Evolutionary conservation across 2,797 vertebrate genomes (phyloP).

Genomic region (Coranthus polyacanthus): DNA sequence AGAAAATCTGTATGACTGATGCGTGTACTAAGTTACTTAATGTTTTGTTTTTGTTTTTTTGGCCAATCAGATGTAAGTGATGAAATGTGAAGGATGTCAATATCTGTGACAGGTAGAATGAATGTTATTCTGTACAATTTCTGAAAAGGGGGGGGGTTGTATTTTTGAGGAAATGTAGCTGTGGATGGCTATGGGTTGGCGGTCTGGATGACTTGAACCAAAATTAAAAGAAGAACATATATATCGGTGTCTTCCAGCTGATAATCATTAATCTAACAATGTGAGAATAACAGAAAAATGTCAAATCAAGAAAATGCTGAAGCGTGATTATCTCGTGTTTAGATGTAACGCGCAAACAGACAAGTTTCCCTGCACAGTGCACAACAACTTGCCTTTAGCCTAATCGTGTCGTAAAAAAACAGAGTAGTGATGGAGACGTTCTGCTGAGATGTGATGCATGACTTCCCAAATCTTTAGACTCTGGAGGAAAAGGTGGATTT

Average conservation of each 20-base stretch:
- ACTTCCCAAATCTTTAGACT: too few relatives aligned
- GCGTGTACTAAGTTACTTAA: slow-evolving; percentile 52
- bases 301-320: background rate
- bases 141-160: background rate
- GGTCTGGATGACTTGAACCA: slow-evolving; percentile 48
- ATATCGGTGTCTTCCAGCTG: too few relatives aligned
- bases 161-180: slow-evolving; percentile 8
- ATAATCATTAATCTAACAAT: too few relatives aligned
- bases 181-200: slow-evolving; percentile 11
- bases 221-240: slow-evolving; percentile 54
- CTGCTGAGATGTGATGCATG: too few relatives aligned
- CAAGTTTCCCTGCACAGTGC: too few relatives aligned
- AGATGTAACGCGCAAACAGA: too few relatives aligned
- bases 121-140: slow-evolving; percentile 38
- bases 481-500: too few relatives aligned
- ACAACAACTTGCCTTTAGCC: too few relatives aligned
- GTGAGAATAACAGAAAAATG: too few relatives aligned
- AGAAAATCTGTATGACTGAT: slow-evolving; percentile 47
- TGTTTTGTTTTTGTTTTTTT: slow-evolving; percentile 45
- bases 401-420: too few relatives aligned
- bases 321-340: too few relatives aligned
- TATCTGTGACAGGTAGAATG: slow-evolving; percentile 15
- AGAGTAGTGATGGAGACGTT: too few relatives aligned
- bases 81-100: slow-evolving; percentile 39
- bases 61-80: slow-evolving; percentile 41